A percentile compares a stretch with the other conserved stretches of the same genome.
Evolutionary conservation across 2,888 invertebrate species (phyloP).

Genomic region (Xestia rhomboidea): DNA sequence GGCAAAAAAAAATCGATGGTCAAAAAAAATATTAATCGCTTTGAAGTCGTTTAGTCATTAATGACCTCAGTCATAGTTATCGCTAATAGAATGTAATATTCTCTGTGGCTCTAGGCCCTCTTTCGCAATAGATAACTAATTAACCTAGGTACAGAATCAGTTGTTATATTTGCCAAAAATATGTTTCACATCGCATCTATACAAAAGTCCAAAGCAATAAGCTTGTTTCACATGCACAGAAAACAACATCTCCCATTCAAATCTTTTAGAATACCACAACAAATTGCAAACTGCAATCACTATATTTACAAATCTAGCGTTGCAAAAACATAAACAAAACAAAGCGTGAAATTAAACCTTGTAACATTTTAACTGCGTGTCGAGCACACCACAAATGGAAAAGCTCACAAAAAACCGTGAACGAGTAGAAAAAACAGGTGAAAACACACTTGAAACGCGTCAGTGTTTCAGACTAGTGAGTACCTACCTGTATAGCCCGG

Average conservation of each 20-base stretch:
- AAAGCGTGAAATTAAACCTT: slow-evolving; percentile 20
- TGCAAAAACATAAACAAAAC: slow-evolving; percentile 8
- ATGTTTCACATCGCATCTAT: background rate
- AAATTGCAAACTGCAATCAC: slow-evolving; percentile 14
- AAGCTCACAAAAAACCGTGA: slow-evolving; percentile 52
- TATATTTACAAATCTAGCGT: slow-evolving; percentile 14
- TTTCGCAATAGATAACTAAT: background rate
- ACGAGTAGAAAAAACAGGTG: slow-evolving; percentile 63
- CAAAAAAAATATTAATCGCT: background rate
- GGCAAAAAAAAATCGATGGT: too few species aligned
- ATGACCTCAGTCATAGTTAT: background rate
- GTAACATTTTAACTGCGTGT: slow-evolving; percentile 53
- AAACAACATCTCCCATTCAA: slow-evolving; percentile 17
- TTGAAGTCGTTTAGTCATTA: background rate
- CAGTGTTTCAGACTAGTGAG: slow-evolving; percentile 60
- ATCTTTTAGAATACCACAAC: slow-evolving; percentile 4
- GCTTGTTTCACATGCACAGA: background rate
- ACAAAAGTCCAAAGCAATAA: background rate
- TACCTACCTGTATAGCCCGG: slow-evolving; percentile 38
- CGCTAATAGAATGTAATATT: background rate
- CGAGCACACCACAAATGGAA: slow-evolving; percentile 45
- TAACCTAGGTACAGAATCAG: background rate
- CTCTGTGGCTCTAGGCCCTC: background rate
- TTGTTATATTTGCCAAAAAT: background rate
- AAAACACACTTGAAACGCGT: slow-evolving; percentile 65